phyloP scores from a whole-genome alignment of 2,113 vertebrate genomes.

The Callipepla squamata region DNA sequence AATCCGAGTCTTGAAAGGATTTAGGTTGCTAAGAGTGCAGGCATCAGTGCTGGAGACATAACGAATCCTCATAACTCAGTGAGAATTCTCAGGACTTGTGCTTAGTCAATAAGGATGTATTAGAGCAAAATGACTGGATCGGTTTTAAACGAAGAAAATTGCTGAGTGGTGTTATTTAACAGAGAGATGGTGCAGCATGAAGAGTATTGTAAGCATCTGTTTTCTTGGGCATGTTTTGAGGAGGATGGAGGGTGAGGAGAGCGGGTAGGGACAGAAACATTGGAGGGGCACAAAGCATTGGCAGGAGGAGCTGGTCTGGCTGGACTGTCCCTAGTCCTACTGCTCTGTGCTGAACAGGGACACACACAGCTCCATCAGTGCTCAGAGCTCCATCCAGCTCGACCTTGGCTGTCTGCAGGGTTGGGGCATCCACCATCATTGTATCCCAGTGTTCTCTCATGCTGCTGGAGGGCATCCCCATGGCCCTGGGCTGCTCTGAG shows the following conservation, averaged over 20 bases:
- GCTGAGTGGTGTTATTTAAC: not conserved
- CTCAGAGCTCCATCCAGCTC: no score
- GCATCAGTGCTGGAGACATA: not conserved
- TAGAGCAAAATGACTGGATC: not conserved
- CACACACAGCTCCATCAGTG: no score
- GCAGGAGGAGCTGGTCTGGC: not conserved
- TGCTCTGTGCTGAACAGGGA: no score
- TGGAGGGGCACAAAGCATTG: not conserved
- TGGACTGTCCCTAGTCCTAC: not conserved
- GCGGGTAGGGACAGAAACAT: not conserved
- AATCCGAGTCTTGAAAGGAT: not conserved
- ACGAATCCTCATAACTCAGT: accelerated
- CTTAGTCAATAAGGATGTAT: not conserved
- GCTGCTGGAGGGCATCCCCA: not conserved
- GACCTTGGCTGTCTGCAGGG: no score
- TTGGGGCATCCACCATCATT: no score
- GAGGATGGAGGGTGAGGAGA: not conserved
- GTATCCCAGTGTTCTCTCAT: not conserved
- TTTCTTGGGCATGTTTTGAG: not conserved
- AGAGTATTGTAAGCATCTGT: not conserved
- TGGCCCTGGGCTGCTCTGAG: not conserved
- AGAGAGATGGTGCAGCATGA: not conserved
- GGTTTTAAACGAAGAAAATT: not conserved
- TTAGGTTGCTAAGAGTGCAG: not conserved
- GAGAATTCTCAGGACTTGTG: not conserved